Evolutionary conservation across 2,797 vertebrate species (phyloP).

Genomic region (Sebastes trivittatus): DNA sequence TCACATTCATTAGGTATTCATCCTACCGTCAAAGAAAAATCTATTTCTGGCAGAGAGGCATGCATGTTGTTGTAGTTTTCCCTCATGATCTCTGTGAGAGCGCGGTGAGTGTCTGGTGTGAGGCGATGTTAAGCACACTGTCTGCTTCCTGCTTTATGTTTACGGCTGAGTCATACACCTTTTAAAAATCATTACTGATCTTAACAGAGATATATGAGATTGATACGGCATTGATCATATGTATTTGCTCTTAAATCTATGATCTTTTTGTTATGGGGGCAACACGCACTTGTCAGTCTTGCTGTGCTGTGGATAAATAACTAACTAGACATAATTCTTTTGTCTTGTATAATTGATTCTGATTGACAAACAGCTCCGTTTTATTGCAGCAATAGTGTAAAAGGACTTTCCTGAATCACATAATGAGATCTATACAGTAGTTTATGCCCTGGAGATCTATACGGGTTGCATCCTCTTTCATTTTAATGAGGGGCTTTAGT

Average conservation of each 20-base stretch:
- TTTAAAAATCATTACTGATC: constrained; percentile 41
- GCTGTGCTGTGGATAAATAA: constrained; percentile 7
- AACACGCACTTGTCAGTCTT: not conserved
- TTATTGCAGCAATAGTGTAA: constrained; percentile 10
- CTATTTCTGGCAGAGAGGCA: constrained; percentile 68
- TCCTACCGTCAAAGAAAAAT: constrained; percentile 69
- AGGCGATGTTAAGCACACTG: constrained; percentile 52
- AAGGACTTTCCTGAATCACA: constrained; percentile 16
- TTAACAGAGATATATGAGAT: not conserved
- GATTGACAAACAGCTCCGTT: constrained; percentile 3
- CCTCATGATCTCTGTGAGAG: constrained; percentile 48
- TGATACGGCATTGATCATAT: not conserved
- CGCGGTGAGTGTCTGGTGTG: constrained; percentile 44
- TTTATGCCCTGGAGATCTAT: constrained; percentile 1
- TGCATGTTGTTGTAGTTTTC: constrained; percentile 68
- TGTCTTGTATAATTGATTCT: not conserved
- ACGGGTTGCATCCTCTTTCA: not conserved
- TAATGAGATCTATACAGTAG: constrained; percentile 3
- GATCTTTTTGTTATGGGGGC: not conserved
- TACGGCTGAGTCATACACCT: constrained; percentile 60
- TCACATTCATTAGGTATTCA: constrained; percentile 78
- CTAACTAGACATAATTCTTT: not conserved
- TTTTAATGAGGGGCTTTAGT: constrained; percentile 21
- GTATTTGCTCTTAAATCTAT: not conserved
- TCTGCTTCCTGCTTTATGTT: constrained; percentile 50